Base-by-base conservation (phyloP, 2,113 vertebrate species). In the Engraulis encrasicolus region DNA sequence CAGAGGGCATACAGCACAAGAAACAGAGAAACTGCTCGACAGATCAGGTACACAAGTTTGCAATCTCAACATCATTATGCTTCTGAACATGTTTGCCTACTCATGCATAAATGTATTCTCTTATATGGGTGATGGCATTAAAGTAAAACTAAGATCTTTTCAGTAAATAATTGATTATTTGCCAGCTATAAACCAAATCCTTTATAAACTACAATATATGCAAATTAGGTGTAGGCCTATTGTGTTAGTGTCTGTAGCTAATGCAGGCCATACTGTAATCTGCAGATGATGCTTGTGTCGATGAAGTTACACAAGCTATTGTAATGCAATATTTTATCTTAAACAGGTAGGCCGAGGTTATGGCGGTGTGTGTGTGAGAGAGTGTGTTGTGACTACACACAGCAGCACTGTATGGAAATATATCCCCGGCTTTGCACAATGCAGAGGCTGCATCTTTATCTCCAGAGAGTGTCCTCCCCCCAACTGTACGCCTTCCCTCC, bases 1-100 rank as follows among this genome's bases (percentile, higher is more conserved):
- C 71, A 82, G 50, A 82, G 52, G 90, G 78, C 86, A 38, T 83
- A 86, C 79, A 61, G 83, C 20, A 79, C 81, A 89, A 86, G 80
- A 82, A 84, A 86, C 85, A 86, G 74, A 86, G 52, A 83, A 77
- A 87, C 48, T 58, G 80, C 84, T 88, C 89, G 82, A 82, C 82
- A 84, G 83, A 82, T 78, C 84, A 87, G 88, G 88, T 89, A 86
- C 12, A 23, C 6, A 48, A 54, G 58, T 78, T 34, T 23, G 9
- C 20, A 58, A 58, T 74, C 31, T 14, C 6, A 27, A 15, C 12
- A 74, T 74, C 27, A 74, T 17, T 31, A 74, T 74, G 27, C 31
- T 74, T 74, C 5, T 6, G 12, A 34, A 5, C 17, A 34, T 36
- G 1, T 66, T 12, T 74, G 17, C 34, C 17, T 74, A 17, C 58